Conservation (phyloP, 2,797 vertebrate species). For the Limosa lapponica region DNA sequence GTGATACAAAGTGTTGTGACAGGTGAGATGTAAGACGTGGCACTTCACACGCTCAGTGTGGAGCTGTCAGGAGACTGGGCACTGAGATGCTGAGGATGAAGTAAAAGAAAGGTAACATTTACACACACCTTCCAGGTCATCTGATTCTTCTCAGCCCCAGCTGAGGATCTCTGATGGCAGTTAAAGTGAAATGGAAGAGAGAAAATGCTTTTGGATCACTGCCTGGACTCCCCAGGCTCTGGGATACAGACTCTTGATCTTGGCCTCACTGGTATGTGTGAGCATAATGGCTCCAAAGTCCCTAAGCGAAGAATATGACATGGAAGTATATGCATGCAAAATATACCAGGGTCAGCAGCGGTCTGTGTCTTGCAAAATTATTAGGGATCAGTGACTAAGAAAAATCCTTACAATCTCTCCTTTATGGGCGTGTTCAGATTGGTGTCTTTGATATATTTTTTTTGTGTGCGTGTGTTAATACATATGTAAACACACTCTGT, state of each 20-base stretch:
- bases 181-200: not conserved
- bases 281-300: not conserved
- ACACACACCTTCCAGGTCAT: not conserved
- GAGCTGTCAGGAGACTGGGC: not conserved
- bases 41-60: rapidly evolving
- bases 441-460: not conserved
- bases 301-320: not conserved
- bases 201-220: not conserved
- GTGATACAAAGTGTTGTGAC: not conserved
- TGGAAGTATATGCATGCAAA: not conserved
- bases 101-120: not conserved
- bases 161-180: not conserved
- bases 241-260: not conserved
- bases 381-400: not conserved
- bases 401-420: not conserved
- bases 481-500: rapidly evolving
- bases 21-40: not conserved
- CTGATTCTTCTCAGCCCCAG: not conserved
- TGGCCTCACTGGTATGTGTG: not conserved
- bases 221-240: not conserved
- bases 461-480: not conserved
- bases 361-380: not conserved
- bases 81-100: not conserved
- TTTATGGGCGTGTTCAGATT: not conserved
- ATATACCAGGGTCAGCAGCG: rapidly evolving